Evolutionary conservation across 2,888 invertebrate genomes (phyloP), one percentile per base, ranked within the genome.

Genomic region (Mesochorus sp.): DNA sequence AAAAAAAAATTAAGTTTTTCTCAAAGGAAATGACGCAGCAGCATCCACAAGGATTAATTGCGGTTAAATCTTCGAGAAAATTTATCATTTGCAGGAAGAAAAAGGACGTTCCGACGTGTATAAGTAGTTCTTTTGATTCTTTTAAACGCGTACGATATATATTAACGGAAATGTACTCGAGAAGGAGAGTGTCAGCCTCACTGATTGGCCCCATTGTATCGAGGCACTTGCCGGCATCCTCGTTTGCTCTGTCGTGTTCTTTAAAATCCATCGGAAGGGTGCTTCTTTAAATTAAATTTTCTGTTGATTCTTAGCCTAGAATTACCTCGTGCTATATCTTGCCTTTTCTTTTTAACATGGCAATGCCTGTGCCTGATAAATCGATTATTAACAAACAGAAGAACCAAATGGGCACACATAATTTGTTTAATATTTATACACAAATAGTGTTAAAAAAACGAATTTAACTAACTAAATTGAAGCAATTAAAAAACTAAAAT

Each of bases 201-300:
- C 70, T 80, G 80, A 80, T 82, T 83, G 80, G 73, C 73, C 57
- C 80, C 66, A 83, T 83, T 83, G 80, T 81, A 73, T 67, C 76
- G 68, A n/a, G 70, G 73, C 61, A 42, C 51, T 72, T 59, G 51
- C 17, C 19, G 64, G 34, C 26, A 51, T 53, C 68, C 37, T 49
- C 68, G 49, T 74, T 79, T 75, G 61, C 66, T 61, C 37, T 37
- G 53, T 67, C 37, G 57, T n/a, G 8, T 21, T 21, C 26, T 21
- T 14, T 39, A 17, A 71, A 59, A 34, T 47, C 34, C 37, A 47
- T 64, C 28, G 34, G 55, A 59, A 51, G 66, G 26, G 28, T 59
- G 51, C 31, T 72, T 72, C 67, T 68, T 77, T 80, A 74, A 82
- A 81, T 81, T 80, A 82, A 82, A 79, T 80, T 80, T n/a, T 66